Base-by-base conservation (phyloP, 2,113 vertebrate species). In the Protomyctophum bolini region DNA sequence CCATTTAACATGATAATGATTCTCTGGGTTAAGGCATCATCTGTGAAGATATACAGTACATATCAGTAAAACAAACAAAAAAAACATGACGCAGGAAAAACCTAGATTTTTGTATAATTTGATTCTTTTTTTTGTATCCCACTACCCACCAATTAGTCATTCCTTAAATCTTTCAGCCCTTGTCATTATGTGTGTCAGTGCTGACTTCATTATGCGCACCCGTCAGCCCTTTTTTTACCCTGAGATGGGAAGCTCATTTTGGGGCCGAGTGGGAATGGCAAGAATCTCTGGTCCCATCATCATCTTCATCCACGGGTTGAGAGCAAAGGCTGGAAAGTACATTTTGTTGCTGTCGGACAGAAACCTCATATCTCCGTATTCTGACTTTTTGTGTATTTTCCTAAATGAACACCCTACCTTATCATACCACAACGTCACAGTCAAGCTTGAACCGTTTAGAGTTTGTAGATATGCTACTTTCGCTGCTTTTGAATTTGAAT, bases 231-330 rank as follows among this genome's bases (percentile, higher is more conserved):
- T 83, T 81, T 52, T 41, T 41, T 41, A 41, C 8, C 51, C 51
- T 1, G 3, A 50, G 49, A 85, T 77, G 83, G 77, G 73, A 84
- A 84, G 74, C 72, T 88, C 86, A 83, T 89, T 87, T 86, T 12
- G 71, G 33, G 33, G 65, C 61, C 75, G 47, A 58, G 63, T 21
- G 58, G 76, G 78, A 86, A 86, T 83, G 75, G 45, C 55, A 72
- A 72, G 77, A 86, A 85, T 84, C 74, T 63, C 28, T 69, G 66
- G 12, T 66, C 56, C 66, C 69, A 61, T 75, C 68, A 41, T 41
- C 33, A 41, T 41, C 33, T 4, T 41, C 33, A 41, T 41, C 33
- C 33, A 41, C 33, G 33, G 33, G 33, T 41, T 41, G 33, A 41
- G 33, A 41, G 33, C 33, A 41, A 41, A 41, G 33, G 33, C 33